Evolutionary conservation across 2,888 invertebrate species (phyloP).

Genomic region (Odiellus spinosus): DNA sequence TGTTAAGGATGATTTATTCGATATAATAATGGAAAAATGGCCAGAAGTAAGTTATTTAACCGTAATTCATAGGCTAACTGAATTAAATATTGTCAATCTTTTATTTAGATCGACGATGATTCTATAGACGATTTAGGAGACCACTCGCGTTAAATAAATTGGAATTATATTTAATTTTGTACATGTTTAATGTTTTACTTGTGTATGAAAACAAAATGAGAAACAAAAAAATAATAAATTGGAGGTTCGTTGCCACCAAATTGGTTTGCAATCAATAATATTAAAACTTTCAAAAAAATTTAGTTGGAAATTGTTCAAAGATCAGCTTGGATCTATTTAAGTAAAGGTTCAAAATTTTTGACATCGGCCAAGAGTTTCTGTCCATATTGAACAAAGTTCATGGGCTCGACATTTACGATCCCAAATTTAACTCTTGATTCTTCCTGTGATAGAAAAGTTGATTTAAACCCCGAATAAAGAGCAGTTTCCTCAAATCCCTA

Average conservation of each 20-base stretch:
- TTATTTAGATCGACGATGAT: slow-evolving; percentile 67
- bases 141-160: slow-evolving; percentile 33
- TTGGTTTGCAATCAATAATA: too few species aligned
- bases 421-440: slow-evolving; percentile 61
- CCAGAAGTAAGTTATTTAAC: slow-evolving; percentile 47
- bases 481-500: background rate
- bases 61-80: background rate
- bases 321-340: too few species aligned
- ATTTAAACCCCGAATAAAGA: background rate
- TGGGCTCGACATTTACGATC: slow-evolving; percentile 47
- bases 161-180: too few species aligned
- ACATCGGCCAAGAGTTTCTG: slow-evolving; percentile 46
- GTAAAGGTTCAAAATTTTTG: background rate
- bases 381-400: slow-evolving; percentile 62
- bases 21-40: slow-evolving; percentile 97
- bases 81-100: slow-evolving; percentile 6
- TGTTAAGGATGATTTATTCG: slow-evolving; percentile 94
- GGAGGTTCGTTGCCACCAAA: too few species aligned
- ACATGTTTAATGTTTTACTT: too few species aligned
- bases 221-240: too few species aligned
- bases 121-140: slow-evolving; percentile 82
- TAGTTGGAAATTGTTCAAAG: too few species aligned
- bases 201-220: too few species aligned
- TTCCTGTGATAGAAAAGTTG: slow-evolving; percentile 40
- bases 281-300: too few species aligned